Base-by-base conservation (phyloP, 2,888 invertebrate species). In the Caenorhabditis macrosperma region DNA sequence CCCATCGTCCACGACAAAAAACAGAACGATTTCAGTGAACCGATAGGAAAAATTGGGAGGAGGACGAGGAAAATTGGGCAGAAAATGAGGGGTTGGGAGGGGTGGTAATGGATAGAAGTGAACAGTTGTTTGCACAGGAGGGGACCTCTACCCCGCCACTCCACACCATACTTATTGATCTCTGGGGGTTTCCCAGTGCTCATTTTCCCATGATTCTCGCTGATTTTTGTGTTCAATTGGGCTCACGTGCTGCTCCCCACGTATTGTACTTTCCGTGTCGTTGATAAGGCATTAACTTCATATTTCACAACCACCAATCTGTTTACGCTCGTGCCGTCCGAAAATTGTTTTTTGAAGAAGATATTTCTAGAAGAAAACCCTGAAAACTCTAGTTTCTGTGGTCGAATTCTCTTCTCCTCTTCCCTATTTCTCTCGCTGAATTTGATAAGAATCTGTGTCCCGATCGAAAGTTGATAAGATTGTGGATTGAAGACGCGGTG, bases 51-150 rank as follows among this genome's bases (percentile, higher is more conserved):
- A n/a, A 67, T 57, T 68, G 54, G 41, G 41, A n/a, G 41, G 41
- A 3, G 5, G 3, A 10, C 41, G 41, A 12, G 2, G 10, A 41
- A 2, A 46, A 46, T n/a, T 4, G 46, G 7, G 41, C 10, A 17
- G 24, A 10, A 17, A 54, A 30, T 54, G 15, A 4, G 20, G 30
- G 17, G 33, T 5, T 12, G n/a, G 38, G 22, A 41, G 44, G 30
- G 20, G 44, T 12, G 17, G 5, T 12, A 44, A 38, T 26, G 28
- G 26, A 66, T 41, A 55, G 44, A 66, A 55, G 54, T 67, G 61
- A 71, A 71, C 69, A 71, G 55, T 71, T 61, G 71, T 71, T 71
- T 61, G 71, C 17, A 54, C 61, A 71, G 71, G 15, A 50, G 54
- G 44, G 44, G 44, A n/a, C 44, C 44, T 48, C 48, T 52, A 17